These are phyloP conservation scores for Oconnorella tubifera DNA, from an alignment of 2,888 invertebrate genomes.

Conservation along the genomic window DNA sequence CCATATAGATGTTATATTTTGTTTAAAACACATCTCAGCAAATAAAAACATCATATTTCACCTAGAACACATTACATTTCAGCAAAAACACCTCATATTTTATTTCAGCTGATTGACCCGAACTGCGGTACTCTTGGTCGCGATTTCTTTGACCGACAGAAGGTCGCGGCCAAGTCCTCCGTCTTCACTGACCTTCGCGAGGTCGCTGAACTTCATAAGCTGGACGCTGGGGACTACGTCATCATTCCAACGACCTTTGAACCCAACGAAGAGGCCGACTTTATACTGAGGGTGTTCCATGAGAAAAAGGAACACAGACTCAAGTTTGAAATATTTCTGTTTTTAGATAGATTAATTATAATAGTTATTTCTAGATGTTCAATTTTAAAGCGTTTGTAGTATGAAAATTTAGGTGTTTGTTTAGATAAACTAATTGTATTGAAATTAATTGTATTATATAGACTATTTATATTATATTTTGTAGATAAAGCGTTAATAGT, in stretches of 20 bases:
- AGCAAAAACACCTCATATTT: no score
- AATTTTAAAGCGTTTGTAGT: no score
- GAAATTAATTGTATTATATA: no score
- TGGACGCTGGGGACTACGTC: constrained; percentile 89
- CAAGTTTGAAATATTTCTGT: neutral
- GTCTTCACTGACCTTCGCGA: constrained; percentile 85
- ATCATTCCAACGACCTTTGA: constrained; percentile 95
- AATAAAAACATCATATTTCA: no score
- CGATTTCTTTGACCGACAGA: constrained; percentile 25
- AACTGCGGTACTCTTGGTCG: constrained; percentile 20
- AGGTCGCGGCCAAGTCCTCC: constrained; percentile 23
- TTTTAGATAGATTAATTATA: neutral
- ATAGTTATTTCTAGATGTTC: no score
- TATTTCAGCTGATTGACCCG: neutral
- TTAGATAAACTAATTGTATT: no score
- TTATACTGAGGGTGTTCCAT: constrained; percentile 80
- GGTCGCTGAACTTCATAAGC: constrained; percentile 81
- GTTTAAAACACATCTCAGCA: no score
- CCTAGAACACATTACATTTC: no score
- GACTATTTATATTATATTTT: no score
- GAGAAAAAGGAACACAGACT: constrained; percentile 1
- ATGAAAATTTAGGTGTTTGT: no score
- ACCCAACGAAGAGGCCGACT: constrained; percentile 90
- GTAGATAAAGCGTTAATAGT: no score
- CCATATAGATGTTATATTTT: no score